A percentile compares a stretch with the other conserved stretches of the same genome.
Evolutionary conservation across 2,888 invertebrate genomes (phyloP).

Genomic region (Ceratothoa steindachneri): DNA sequence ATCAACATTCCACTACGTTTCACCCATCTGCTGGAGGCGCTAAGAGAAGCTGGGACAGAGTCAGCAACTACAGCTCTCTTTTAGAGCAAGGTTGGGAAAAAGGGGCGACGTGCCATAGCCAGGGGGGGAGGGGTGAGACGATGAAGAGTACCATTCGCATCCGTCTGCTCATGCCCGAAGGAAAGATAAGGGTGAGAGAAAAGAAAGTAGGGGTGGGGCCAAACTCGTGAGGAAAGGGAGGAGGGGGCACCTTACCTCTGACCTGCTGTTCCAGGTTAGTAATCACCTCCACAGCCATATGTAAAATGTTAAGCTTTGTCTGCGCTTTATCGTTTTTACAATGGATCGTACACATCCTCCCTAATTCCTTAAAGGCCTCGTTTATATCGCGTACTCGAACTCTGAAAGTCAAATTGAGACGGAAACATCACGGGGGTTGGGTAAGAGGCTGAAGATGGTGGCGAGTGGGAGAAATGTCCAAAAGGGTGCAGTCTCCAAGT

Average conservation of each 20-base stretch:
- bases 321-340: conserved; percentile 58
- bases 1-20: not conserved
- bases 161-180: not conserved
- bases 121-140: not conserved
- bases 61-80: not conserved
- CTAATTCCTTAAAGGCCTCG: conserved; percentile 62
- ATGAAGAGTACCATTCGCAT: no score
- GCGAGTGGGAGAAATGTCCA: no score
- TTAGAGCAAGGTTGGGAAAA: no score
- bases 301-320: conserved; percentile 61
- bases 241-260: conserved; percentile 52
- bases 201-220: conserved; percentile 12
- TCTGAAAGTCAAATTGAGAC: conserved; percentile 53
- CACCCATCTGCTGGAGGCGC: not conserved
- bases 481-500: no score
- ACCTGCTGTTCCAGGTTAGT: conserved; percentile 60
- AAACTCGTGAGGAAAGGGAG: conserved; percentile 48
- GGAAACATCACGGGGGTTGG: no score
- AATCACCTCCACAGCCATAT: conserved; percentile 61
- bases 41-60: not conserved
- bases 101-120: no score
- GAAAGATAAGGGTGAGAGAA: not conserved
- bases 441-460: no score
- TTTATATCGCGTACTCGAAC: conserved; percentile 62
- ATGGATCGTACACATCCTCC: conserved; percentile 60